Evolutionary conservation across 2,113 vertebrate genomes (phyloP).

Genomic region (Pteropus alecto): DNA sequence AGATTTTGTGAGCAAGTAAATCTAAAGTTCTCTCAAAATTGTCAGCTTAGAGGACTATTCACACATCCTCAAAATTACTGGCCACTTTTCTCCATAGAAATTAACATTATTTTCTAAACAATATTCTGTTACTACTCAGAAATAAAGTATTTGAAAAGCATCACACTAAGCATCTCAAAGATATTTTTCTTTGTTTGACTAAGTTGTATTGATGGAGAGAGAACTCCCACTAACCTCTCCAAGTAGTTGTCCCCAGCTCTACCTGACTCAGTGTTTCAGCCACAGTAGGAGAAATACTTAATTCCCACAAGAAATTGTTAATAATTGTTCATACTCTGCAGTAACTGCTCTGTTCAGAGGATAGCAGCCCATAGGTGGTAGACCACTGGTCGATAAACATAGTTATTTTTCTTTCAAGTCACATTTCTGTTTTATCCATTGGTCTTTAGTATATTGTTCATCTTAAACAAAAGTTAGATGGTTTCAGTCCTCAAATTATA

Average conservation of each 20-base stretch:
- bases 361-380: neutral
- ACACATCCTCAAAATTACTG: neutral
- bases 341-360: neutral
- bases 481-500: neutral
- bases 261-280: neutral
- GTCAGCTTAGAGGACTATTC: neutral
- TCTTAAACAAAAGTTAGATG: neutral
- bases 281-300: neutral
- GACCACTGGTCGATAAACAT: neutral
- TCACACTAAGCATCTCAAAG: neutral
- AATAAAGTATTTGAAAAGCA: neutral
- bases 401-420: neutral
- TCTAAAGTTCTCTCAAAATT: neutral
- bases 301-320: neutral
- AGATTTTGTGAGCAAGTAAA: slow-evolving; percentile 27
- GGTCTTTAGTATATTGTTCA: neutral
- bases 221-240: no score
- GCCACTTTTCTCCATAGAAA: neutral
- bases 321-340: neutral
- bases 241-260: neutral
- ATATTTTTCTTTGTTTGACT: neutral
- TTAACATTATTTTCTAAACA: neutral
- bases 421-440: neutral
- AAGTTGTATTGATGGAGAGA: neutral
- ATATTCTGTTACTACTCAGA: neutral